A percentile compares a stretch with the other conserved stretches of the same genome.
Evolutionary conservation across 2,113 vertebrate species (phyloP).

Genomic region (Phasianus colchicus): DNA sequence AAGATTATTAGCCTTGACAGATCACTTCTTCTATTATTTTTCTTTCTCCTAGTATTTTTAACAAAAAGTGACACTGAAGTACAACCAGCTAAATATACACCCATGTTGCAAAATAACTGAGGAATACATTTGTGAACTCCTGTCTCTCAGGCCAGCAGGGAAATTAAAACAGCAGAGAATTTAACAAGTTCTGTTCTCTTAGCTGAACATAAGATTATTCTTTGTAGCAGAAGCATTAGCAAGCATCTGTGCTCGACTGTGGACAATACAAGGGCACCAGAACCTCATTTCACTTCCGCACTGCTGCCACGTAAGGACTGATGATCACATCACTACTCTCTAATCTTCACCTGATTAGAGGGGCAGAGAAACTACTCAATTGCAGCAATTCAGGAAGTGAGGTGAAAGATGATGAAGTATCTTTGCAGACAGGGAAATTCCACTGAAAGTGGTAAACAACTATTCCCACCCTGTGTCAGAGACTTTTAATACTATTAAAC

Average conservation of each 20-base stretch:
- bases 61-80: not conserved
- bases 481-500: not conserved
- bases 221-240: not conserved
- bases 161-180: constrained; percentile 7
- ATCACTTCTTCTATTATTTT: not conserved
- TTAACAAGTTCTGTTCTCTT: not conserved
- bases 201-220: not conserved
- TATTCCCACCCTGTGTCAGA: not conserved
- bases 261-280: not conserved
- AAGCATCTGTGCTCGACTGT: not conserved
- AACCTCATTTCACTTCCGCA: not conserved
- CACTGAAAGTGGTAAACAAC: not conserved
- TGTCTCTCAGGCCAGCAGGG: not conserved
- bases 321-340: not conserved
- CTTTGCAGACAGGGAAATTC: not conserved
- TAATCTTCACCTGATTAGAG: constrained; percentile 25
- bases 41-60: not conserved
- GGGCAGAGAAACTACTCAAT: constrained; percentile 30
- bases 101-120: not conserved
- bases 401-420: not conserved
- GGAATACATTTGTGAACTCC: not conserved
- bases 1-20: constrained; percentile 12
- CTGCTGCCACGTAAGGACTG: not conserved
- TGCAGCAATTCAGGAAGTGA: constrained; percentile 32
- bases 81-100: not conserved